These are phyloP conservation scores for Tapirus terrestris DNA, from an alignment of 2,113 vertebrate species.

Conservation along the genomic window DNA sequence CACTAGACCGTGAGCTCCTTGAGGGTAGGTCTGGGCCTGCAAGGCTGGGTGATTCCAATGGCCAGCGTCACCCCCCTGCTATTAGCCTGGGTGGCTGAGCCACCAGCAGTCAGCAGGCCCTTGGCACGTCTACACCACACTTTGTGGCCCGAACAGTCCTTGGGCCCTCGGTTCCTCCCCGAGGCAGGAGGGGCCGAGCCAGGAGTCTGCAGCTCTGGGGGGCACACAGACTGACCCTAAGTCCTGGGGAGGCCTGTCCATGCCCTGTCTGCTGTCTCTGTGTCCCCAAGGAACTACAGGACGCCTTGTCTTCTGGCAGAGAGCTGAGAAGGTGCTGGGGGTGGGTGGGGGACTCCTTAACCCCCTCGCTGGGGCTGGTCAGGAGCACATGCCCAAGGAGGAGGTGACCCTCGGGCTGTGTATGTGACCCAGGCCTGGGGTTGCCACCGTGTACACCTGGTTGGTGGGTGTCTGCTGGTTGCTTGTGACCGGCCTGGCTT, in stretches of 20 bases:
- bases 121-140: background rate
- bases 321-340: background rate
- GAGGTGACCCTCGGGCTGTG: background rate
- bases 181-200: background rate
- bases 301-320: background rate
- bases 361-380: background rate
- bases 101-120: background rate
- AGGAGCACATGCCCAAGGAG: background rate
- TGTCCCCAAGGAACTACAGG: background rate
- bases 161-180: background rate
- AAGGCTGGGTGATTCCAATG: background rate
- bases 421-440: background rate
- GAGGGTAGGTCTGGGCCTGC: background rate
- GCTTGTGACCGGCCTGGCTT: background rate
- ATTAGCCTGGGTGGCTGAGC: background rate
- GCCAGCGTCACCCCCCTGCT: background rate
- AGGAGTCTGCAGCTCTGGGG: background rate
- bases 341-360: background rate
- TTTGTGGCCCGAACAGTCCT: background rate
- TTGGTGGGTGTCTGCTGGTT: background rate
- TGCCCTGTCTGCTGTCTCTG: background rate
- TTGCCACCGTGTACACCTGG: accelerated
- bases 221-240: too few relatives aligned
- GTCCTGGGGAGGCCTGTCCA: background rate
- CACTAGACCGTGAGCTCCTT: background rate